phyloP scores from a whole-genome alignment of 2,113 vertebrate genomes.

The Suncus etruscus region DNA sequence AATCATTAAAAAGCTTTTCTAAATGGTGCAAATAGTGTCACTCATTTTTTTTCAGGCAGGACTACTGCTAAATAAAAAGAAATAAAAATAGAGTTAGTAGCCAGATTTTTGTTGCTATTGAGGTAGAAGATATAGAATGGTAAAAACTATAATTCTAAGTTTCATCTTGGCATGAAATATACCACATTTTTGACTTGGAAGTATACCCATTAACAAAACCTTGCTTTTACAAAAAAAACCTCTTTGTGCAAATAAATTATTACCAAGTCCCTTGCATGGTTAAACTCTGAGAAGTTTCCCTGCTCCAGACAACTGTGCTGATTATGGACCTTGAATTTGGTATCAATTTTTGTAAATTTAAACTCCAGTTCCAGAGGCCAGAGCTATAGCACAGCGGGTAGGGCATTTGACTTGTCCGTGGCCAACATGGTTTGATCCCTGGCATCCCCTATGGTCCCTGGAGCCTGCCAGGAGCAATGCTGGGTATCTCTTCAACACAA shows the following conservation, averaged over 20 bases:
- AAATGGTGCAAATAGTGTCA: background rate
- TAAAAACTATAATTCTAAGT: slow-evolving; percentile 16
- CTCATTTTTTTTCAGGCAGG: background rate
- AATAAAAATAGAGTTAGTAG: background rate
- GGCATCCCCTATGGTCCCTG: too few relatives aligned
- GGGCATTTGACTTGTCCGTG: too few relatives aligned
- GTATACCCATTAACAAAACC: slow-evolving; percentile 6
- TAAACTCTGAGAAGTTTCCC: background rate
- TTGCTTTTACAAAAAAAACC: background rate
- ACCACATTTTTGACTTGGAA: background rate
- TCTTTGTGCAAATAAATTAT: background rate
- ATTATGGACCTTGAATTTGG: background rate
- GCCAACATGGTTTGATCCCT: too few relatives aligned
- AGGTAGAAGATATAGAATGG: slow-evolving; percentile 3
- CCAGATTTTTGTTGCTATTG: background rate
- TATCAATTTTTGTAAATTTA: background rate
- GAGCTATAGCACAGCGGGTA: too few relatives aligned
- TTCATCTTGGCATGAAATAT: slow-evolving; percentile 14
- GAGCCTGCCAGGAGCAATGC: too few relatives aligned
- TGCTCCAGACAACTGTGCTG: background rate
- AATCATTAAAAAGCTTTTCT: slow-evolving; percentile 20
- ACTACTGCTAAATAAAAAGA: background rate
- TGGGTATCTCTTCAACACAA: too few relatives aligned
- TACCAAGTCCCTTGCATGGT: background rate
- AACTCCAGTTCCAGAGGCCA: background rate